Base-by-base conservation (phyloP, 1,140 invertebrate species). In the Rhagoletis zephyria region DNA sequence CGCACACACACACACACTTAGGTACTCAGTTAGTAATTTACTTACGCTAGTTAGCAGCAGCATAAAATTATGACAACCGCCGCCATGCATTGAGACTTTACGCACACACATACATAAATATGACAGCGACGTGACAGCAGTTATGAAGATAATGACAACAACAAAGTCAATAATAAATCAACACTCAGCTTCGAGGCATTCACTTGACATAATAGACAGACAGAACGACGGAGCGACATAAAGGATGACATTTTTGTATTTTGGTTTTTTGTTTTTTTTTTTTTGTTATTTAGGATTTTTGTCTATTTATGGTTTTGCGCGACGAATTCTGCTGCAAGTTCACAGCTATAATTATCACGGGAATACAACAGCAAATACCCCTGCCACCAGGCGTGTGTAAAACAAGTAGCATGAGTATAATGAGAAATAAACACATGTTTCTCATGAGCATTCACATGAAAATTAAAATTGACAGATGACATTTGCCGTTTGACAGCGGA, bases 81-180 rank as follows among this genome's bases (percentile, higher is more conserved):
- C 74, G 48, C 48, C 74, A 81, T 30, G 74, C 74, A 81, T n/a
- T 81, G 74, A 61, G 51, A 56, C 60, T 63, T 45, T 42, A 56
- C 85, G 19, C 40, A 85, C 85, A 42, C 45, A 85, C 85, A 30
- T 14, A 85, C 85, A 42, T 63, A 85, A 85, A 85, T 85, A 16
- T 85, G 85, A 85, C 85, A 85, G 85, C 85, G 30, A 85, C 85
- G 85, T 63, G 85, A 85, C 85, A 85, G 85, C 85, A 85, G 85
- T 85, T 85, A 63, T 85, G 85, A 42, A 30, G 85, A 61, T 85
- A 85, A 85, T 85, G 85, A 63, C 85, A 85, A 85, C 56, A 85
- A 85, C 85, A 85, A 85, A 60, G 60, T 81, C 85, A 85, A 56
- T 85, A 85, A 63, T 81, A 81, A 81, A 81, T 81, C 74, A 81